These are phyloP conservation scores for Riparia riparia DNA, from an alignment of 2,113 vertebrate genomes.

Conservation along the genomic window DNA sequence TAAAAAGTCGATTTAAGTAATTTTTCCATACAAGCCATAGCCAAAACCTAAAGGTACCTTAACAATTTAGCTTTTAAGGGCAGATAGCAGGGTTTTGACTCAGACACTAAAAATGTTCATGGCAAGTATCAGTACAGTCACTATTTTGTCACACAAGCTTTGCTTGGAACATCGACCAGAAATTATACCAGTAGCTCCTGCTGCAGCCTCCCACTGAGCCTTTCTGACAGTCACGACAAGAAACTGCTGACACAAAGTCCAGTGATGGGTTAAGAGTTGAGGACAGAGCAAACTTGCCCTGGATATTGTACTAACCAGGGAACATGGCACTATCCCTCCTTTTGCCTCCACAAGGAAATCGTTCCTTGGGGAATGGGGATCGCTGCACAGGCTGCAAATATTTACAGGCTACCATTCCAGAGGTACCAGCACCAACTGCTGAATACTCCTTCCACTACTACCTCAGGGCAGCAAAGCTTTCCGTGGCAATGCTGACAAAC, in stretches of 20 bases:
- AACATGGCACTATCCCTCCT: background rate
- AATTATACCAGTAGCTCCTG: background rate
- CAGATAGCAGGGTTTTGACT: constrained; percentile 2
- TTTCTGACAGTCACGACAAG: background rate
- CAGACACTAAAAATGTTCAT: background rate
- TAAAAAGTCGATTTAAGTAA: background rate
- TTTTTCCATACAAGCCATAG: background rate
- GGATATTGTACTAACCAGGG: background rate
- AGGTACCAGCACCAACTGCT: background rate
- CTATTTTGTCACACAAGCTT: background rate
- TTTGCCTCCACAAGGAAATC: background rate
- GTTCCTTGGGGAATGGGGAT: background rate
- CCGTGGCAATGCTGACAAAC: background rate
- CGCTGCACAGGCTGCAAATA: fast-evolving
- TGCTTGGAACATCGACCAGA: background rate
- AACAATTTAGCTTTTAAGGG: background rate
- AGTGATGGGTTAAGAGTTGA: background rate
- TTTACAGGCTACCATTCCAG: background rate
- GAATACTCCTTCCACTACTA: background rate
- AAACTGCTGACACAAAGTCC: background rate
- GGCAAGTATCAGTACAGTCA: constrained; percentile 2
- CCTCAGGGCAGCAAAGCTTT: background rate
- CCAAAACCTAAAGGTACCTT: background rate
- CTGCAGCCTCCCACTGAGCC: constrained; percentile 10
- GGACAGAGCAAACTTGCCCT: background rate